These are phyloP conservation scores for Bambusicola thoracicus DNA, from an alignment of 2,113 vertebrate genomes.

Conservation along the genomic window DNA sequence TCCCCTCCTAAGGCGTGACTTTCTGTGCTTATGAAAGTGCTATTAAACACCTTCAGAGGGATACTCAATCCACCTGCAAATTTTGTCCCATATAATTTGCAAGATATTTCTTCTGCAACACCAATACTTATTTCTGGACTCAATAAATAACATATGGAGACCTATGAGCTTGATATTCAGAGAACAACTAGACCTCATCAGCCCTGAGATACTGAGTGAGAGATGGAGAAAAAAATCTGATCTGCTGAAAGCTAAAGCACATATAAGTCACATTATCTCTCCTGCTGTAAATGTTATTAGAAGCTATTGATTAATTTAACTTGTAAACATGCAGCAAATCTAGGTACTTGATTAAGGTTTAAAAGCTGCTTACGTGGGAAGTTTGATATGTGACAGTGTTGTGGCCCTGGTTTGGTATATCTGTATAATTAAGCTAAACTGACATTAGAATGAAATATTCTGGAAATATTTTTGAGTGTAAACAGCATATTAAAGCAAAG, in stretches of 20 bases:
- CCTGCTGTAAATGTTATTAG: conserved; percentile 45
- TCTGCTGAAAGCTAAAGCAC: conserved; percentile 28
- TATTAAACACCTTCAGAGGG: not conserved
- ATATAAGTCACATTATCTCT: conserved; percentile 33
- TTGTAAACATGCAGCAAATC: not conserved
- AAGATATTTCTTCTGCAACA: not conserved
- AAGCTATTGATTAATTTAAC: conserved; percentile 55
- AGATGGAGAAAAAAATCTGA: conserved; percentile 24
- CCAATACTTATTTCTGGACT: not conserved
- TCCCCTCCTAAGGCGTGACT: not conserved
- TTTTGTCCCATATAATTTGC: not conserved
- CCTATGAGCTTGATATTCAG: not conserved
- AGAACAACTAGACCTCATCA: not conserved
- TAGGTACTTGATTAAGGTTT: not conserved
- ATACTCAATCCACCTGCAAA: not conserved
- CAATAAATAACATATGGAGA: not conserved
- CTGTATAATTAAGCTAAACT: conserved; percentile 29
- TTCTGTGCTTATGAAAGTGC: not conserved
- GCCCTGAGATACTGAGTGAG: not conserved
- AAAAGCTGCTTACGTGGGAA: conserved; percentile 4
- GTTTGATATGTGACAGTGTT: not conserved
- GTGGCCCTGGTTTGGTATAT: not conserved
- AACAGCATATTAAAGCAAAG: not conserved
- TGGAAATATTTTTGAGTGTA: not conserved
- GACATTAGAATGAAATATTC: conserved; percentile 24